Evolutionary conservation across 2,888 invertebrate genomes (phyloP), one percentile per base, ranked within the genome.

Genomic region (Siphlonurus alternatus): DNA sequence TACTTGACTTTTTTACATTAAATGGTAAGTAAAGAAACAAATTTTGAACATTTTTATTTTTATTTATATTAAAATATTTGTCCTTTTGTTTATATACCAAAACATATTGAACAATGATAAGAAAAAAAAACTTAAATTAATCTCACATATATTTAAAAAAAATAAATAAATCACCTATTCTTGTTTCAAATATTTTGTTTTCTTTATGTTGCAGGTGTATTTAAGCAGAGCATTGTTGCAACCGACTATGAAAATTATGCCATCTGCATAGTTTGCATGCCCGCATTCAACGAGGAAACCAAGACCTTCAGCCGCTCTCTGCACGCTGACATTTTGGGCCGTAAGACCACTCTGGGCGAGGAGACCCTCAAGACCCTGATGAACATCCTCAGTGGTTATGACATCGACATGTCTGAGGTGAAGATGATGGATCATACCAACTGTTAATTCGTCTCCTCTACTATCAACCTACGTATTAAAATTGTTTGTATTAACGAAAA

Each of bases 171-270:
- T 18, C n/a, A 5, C 20, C 7, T 10, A 5, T 3, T 56, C 20
- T 56, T 56, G 20, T 18, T 61, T n/a, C 19, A 3, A 10, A n/a
- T n/a, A n/a, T 7, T 25, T 64, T 22, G 5, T 63, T 5, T 53
- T 53, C 51, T n/a, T 62, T 18, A 18, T 62, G 20, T n/a, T 62
- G 25, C 62, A 62, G 38, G 18, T 18, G 53, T 24, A 19, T 38
- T 10, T 15, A 38, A 38, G 38, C 38, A 38, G 38, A 64, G 65
- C 62, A 53, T 67, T 1, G 63, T 67, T 24, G 65, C 67, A 19
- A 67, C 67, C 60, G 67, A 67, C 64, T 67, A 67, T 64, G 67
- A 67, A 10, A 65, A 51, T 53, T 67, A 65, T 61, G 67, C 67
- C 61, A 61, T 66, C 3, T 63, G 64, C 65, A 18, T 67, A n/a